Conservation (phyloP, 2,888 invertebrate genomes). For the Fragum fragum region DNA sequence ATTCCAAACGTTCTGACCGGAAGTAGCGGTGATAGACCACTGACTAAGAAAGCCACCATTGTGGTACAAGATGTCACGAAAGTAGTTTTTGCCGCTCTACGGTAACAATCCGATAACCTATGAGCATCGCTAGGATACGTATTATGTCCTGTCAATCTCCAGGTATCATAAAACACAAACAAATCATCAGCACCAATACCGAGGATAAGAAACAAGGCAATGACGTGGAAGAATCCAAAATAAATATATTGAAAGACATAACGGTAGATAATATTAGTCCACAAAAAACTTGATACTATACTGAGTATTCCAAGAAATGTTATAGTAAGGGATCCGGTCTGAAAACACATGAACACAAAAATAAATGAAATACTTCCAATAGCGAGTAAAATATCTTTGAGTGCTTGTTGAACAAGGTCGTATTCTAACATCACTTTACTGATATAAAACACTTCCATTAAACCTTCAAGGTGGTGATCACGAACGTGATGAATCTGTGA, state of each 20-base stretch:
- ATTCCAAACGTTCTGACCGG: slow-evolving; percentile 81
- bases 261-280: slow-evolving; percentile 78
- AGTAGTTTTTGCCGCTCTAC: slow-evolving; percentile 81
- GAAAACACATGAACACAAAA: slow-evolving; percentile 76
- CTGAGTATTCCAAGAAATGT: slow-evolving; percentile 71
- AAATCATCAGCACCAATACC: slow-evolving; percentile 85
- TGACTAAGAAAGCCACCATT: slow-evolving; percentile 82
- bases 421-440: slow-evolving; percentile 68
- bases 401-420: slow-evolving; percentile 70
- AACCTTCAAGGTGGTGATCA: slow-evolving; percentile 56
- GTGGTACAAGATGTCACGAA: slow-evolving; percentile 84
- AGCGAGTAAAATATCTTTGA: slow-evolving; percentile 74
- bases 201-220: slow-evolving; percentile 84
- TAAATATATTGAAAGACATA: slow-evolving; percentile 71
- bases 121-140: slow-evolving; percentile 74
- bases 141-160: slow-evolving; percentile 78
- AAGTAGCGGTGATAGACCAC: slow-evolving; percentile 80
- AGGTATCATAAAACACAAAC: slow-evolving; percentile 84
- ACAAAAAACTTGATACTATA: slow-evolving; percentile 70
- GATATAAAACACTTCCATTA: slow-evolving; percentile 65
- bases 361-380: slow-evolving; percentile 79
- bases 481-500: slow-evolving; percentile 65
- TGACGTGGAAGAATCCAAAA: slow-evolving; percentile 85
- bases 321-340: slow-evolving; percentile 68
- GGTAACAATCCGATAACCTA: slow-evolving; percentile 80